A percentile compares a stretch with the other conserved stretches of the same genome.
Conservation (phyloP, 2,113 vertebrate genomes). For the Phocoena phocoena region DNA sequence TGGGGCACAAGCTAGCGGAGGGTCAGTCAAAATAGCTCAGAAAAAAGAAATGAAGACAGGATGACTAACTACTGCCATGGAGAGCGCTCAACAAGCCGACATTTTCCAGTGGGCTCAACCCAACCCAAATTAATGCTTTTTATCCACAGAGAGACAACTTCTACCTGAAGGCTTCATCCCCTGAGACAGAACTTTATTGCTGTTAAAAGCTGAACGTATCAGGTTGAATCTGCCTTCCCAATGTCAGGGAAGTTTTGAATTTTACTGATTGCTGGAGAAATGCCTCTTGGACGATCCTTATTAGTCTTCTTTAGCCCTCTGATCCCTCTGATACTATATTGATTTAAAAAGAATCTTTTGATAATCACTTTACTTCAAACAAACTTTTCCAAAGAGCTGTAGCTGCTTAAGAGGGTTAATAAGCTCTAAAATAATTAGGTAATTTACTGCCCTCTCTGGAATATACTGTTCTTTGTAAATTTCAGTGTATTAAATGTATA, state of each 20-base stretch:
- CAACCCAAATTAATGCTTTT: neutral
- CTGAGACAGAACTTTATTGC: neutral
- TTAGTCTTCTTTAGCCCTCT: neutral
- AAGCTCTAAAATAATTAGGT: conserved; percentile 5
- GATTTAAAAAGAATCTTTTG: neutral
- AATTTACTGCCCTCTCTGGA: neutral
- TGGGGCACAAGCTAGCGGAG: neutral
- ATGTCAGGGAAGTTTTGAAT: neutral
- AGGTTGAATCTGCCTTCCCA: neutral
- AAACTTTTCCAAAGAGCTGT: neutral
- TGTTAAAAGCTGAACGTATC: neutral
- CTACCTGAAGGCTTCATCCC: neutral
- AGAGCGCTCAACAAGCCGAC: neutral
- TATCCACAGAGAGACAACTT: neutral
- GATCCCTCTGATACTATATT: neutral
- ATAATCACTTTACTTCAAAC: neutral
- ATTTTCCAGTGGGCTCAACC: neutral
- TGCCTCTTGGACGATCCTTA: neutral
- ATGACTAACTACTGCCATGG: neutral
- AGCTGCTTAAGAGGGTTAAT: neutral
- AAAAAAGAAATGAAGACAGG: neutral
- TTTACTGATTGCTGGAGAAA: neutral
- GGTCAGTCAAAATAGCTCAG: neutral
- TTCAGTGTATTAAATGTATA: neutral
- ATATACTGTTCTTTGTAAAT: neutral